phyloP scores from a whole-genome alignment of 2,113 vertebrate species.

The Ardeotis arabs region DNA sequence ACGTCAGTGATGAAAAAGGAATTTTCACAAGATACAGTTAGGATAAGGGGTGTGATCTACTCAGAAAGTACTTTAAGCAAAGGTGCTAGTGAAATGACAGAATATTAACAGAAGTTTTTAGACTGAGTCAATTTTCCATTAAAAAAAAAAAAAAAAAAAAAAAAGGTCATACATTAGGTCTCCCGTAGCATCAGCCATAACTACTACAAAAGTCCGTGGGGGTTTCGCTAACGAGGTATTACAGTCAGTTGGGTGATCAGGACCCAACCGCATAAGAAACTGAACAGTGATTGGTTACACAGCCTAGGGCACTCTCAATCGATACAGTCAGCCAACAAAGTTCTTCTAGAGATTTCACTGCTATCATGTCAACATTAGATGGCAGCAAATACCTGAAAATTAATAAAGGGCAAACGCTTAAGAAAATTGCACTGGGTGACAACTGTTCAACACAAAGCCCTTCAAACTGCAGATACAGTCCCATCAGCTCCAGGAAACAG shows the following conservation, averaged over 20 bases:
- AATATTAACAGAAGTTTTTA: neutral
- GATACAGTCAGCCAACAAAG: neutral
- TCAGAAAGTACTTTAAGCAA: neutral
- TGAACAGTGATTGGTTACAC: neutral
- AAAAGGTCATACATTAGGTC: neutral
- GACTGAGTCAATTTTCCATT: neutral
- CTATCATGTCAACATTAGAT: slow-evolving; percentile 29
- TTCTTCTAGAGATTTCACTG: neutral
- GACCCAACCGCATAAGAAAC: neutral
- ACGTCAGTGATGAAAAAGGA: neutral
- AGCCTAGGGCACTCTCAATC: neutral
- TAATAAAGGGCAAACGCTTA: neutral
- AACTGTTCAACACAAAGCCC: neutral
- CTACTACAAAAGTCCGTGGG: neutral
- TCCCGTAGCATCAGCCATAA: neutral
- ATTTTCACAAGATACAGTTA: neutral
- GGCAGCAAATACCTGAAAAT: slow-evolving; percentile 47
- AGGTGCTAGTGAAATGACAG: neutral
- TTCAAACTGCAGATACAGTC: neutral
- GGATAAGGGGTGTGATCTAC: neutral
- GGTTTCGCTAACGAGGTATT: neutral
- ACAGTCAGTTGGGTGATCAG: neutral
- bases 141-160: neutral
- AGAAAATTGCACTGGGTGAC: neutral
- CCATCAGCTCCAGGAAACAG: neutral